Evolutionary conservation across 2,888 invertebrate genomes (phyloP).

Genomic region (Lathronympha strigana): DNA sequence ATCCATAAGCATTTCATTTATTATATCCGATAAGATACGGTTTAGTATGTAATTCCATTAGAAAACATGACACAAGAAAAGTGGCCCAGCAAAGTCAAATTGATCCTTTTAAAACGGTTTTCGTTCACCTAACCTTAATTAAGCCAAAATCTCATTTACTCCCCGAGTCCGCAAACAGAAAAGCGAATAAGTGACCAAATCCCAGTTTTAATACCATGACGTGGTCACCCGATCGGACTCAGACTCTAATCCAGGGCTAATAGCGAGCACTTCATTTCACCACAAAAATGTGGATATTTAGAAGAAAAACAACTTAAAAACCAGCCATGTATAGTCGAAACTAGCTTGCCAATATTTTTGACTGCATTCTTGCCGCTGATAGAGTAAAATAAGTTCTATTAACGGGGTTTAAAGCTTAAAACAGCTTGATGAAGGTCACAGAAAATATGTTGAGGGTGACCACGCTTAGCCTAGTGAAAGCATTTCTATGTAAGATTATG

Average conservation of each 20-base stretch:
- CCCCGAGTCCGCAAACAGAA: conserved; percentile 58
- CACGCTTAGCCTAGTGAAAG: conserved; percentile 74
- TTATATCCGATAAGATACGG: too few relatives aligned
- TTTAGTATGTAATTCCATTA: neutral
- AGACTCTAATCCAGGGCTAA: conserved; percentile 79
- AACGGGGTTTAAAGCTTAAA: conserved; percentile 48
- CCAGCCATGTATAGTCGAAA: conserved; percentile 11
- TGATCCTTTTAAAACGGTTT: conserved; percentile 14
- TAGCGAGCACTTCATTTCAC: conserved; percentile 59
- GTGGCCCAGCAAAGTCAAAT: neutral
- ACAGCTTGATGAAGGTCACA: conserved; percentile 48
- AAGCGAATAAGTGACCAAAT: conserved; percentile 76
- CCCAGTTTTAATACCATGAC: conserved; percentile 76
- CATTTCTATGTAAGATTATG: conserved; percentile 83
- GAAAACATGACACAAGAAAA: neutral
- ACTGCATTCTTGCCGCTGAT: neutral
- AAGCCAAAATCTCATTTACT: conserved; percentile 10
- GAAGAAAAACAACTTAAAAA: conserved; percentile 2
- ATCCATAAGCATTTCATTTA: too few relatives aligned
- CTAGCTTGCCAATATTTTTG: neutral
- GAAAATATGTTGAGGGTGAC: conserved; percentile 70
- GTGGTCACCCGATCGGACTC: conserved; percentile 79
- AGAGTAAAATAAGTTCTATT: conserved; percentile 35
- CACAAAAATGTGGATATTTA: conserved; percentile 40
- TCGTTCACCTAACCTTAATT: conserved; percentile 28